Conservation (phyloP, 2,797 vertebrate species). For the Crossoptilon crossoptilon region DNA sequence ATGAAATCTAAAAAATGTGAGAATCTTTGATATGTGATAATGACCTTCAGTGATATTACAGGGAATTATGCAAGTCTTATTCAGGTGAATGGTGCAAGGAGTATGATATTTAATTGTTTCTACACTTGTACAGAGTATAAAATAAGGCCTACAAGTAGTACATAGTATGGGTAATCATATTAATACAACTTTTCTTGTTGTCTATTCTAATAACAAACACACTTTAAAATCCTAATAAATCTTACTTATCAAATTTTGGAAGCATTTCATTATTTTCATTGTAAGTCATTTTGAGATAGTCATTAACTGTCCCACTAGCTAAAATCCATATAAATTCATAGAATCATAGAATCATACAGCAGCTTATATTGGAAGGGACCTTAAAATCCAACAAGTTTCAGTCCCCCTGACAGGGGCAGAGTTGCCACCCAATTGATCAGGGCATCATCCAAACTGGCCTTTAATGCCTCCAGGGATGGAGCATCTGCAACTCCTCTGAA, state of each 20-base stretch:
- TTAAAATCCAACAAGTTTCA: not conserved
- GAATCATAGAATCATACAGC: not conserved
- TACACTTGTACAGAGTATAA: not conserved
- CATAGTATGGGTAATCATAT: not conserved
- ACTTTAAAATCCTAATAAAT: not conserved
- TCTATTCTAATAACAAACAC: not conserved
- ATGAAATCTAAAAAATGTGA: conserved; percentile 67
- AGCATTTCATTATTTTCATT: not conserved
- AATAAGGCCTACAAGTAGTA: not conserved
- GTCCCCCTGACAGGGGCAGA: not conserved
- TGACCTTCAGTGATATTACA: conserved; percentile 72
- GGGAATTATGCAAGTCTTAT: conserved; percentile 55
- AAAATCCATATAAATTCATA: not conserved
- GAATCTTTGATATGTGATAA: conserved; percentile 68
- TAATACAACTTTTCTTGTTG: not conserved
- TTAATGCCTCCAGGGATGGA: not conserved
- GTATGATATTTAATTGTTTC: conserved; percentile 42
- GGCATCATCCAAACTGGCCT: not conserved
- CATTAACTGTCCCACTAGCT: not conserved
- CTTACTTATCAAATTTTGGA: not conserved
- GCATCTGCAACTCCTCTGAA: not conserved
- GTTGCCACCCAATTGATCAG: not conserved
- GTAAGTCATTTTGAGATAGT: not conserved
- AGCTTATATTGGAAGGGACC: not conserved
- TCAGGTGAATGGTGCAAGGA: conserved; percentile 56